These are phyloP conservation scores for Oxygymnocypris stewartii DNA, from an alignment of 2,113 vertebrate species.

Conservation along the genomic window DNA sequence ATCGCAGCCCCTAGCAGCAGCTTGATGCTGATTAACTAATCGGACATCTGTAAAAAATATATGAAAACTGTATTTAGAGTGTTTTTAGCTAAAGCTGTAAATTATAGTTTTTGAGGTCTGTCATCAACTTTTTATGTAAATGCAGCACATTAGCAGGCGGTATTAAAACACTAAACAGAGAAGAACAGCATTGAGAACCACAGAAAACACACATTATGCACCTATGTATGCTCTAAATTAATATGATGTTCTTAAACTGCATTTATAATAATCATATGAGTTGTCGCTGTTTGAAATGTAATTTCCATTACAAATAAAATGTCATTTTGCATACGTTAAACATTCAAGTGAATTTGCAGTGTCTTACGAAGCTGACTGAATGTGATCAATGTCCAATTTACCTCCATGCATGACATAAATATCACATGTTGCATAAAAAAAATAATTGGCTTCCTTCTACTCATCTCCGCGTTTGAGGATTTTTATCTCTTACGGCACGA, in stretches of 20 bases:
- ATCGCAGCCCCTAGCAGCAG: not conserved
- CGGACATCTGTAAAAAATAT: not conserved
- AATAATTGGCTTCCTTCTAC: not conserved
- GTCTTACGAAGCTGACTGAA: not conserved
- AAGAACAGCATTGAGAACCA: not conserved
- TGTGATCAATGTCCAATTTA: not conserved
- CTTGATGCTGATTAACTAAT: conserved; percentile 14
- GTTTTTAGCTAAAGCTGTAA: not conserved
- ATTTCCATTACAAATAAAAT: conserved; percentile 4
- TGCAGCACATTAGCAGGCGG: not conserved
- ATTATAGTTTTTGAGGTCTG: not conserved
- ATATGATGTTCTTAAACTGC: not conserved
- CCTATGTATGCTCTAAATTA: not conserved
- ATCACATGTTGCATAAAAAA: not conserved
- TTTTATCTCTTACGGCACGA: not conserved
- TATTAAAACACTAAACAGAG: conserved; percentile 7
- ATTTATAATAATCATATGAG: not conserved
- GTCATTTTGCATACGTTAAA: not conserved
- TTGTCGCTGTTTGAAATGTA: not conserved
- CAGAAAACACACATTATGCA: not conserved
- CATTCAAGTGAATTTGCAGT: not conserved
- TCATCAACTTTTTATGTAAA: not conserved
- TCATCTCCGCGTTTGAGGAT: not conserved
- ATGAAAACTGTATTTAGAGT: not conserved
- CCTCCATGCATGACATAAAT: not conserved